Conservation (phyloP, 2,888 invertebrate genomes). For the Drosophila nr. fundita region DNA sequence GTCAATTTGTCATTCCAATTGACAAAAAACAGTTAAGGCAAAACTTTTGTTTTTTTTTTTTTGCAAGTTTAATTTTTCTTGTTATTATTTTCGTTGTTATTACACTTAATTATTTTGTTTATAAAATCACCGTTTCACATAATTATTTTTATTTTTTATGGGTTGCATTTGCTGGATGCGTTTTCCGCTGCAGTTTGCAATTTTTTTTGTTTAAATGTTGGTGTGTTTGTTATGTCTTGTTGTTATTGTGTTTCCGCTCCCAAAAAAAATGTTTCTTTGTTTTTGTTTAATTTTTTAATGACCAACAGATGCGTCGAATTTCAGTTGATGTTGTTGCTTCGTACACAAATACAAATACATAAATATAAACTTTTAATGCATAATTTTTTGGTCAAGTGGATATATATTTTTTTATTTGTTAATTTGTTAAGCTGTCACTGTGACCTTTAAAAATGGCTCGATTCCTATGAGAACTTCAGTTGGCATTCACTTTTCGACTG, state of each 20-base stretch:
- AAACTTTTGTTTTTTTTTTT: slow-evolving; percentile 15
- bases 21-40: slow-evolving; percentile 39
- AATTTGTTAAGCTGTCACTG: slow-evolving; percentile 37
- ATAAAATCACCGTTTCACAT: slow-evolving; percentile 26
- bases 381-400: slow-evolving; percentile 21
- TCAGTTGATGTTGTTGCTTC: slow-evolving; percentile 17
- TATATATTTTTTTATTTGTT: slow-evolving; percentile 32
- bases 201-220: slow-evolving; percentile 19
- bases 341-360: neutral
- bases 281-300: slow-evolving; percentile 38
- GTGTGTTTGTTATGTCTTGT: slow-evolving; percentile 19
- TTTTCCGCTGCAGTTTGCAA: slow-evolving; percentile 30
- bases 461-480: slow-evolving; percentile 41
- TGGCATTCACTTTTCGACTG: slow-evolving; percentile 49
- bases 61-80: slow-evolving; percentile 2
- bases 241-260: slow-evolving; percentile 33
- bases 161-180: slow-evolving; percentile 27
- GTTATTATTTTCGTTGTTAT: slow-evolving; percentile 16
- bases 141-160: slow-evolving; percentile 13
- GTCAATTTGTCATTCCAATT: slow-evolving; percentile 63
- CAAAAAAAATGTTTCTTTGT: slow-evolving; percentile 19
- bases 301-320: slow-evolving; percentile 40
- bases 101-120: slow-evolving; percentile 43
- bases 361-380: neutral
- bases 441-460: slow-evolving; percentile 65